These are phyloP conservation scores for Polypedilum pembai DNA, from an alignment of 1,140 invertebrate species.

Conservation along the genomic window DNA sequence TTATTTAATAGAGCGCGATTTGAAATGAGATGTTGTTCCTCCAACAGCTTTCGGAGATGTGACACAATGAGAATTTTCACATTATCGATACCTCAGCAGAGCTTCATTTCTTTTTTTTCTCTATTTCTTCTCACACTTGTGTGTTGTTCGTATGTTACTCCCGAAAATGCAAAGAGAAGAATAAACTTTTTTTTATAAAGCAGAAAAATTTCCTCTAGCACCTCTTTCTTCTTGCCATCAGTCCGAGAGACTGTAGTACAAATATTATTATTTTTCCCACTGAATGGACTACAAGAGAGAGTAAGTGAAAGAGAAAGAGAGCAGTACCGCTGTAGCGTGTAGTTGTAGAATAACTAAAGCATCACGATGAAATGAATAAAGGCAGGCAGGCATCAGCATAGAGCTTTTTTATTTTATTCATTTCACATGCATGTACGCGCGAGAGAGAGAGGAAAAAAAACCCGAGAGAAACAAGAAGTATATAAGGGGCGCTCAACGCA, in stretches of 20 bases:
- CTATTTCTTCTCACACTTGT: not conserved
- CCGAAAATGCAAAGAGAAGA: not conserved
- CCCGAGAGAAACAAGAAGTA: conserved; percentile 13
- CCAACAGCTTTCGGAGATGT: conserved; percentile 22
- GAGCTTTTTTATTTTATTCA: not conserved
- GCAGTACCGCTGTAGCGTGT: conserved; percentile 6
- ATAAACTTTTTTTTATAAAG: not conserved
- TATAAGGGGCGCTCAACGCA: not conserved
- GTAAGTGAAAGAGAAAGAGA: not conserved
- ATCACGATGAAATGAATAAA: not conserved
- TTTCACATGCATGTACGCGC: not conserved
- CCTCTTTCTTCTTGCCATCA: not conserved
- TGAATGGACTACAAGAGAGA: not conserved
- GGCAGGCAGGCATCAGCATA: not conserved
- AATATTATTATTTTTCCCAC: conserved; percentile 14
- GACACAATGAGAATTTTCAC: conserved; percentile 28
- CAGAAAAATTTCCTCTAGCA: not conserved
- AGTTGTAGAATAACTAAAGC: conserved; percentile 26
- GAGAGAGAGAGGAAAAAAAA: conserved; percentile 1
- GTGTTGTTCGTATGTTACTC: not conserved
- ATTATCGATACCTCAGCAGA: conserved; percentile 25
- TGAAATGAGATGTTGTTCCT: conserved; percentile 27
- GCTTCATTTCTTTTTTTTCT: not conserved
- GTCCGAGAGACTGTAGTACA: not conserved
- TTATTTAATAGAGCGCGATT: not conserved